A percentile compares a stretch with the other conserved stretches of the same genome.
These are phyloP conservation scores for Ernsta delagoae DNA, from an alignment of 2,888 invertebrate species.

Conservation along the genomic window DNA sequence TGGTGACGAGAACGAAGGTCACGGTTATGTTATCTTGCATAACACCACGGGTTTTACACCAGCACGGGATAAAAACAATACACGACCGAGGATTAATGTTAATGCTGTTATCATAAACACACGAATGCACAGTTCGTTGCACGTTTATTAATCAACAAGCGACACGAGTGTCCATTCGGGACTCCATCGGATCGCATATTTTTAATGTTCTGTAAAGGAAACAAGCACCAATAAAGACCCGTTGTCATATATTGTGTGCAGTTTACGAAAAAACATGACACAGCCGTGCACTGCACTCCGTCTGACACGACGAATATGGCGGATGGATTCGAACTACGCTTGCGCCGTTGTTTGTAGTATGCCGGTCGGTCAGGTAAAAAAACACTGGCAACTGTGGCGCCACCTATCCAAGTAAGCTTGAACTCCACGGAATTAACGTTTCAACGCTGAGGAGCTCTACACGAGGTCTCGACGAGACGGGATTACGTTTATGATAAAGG, in stretches of 20 bases:
- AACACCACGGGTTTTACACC: slow-evolving; percentile 72
- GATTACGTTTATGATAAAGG: neutral
- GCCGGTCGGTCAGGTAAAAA: slow-evolving; percentile 70
- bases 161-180: slow-evolving; percentile 67
- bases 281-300: slow-evolving; percentile 81
- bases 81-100: slow-evolving; percentile 75
- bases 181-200: slow-evolving; percentile 74
- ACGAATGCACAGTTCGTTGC: slow-evolving; percentile 81
- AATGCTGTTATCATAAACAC: slow-evolving; percentile 83
- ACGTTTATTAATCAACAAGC: slow-evolving; percentile 76
- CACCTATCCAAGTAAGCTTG: slow-evolving; percentile 52
- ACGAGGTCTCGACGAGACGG: neutral
- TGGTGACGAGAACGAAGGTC: slow-evolving; percentile 80
- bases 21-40: slow-evolving; percentile 81
- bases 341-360: slow-evolving; percentile 58
- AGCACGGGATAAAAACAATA: slow-evolving; percentile 73
- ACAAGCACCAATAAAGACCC: slow-evolving; percentile 68
- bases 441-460: too few relatives aligned
- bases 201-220: slow-evolving; percentile 61
- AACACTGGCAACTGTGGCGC: slow-evolving; percentile 56
- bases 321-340: slow-evolving; percentile 83
- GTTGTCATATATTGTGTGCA: slow-evolving; percentile 73
- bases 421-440: slow-evolving; percentile 48
- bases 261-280: slow-evolving; percentile 82
- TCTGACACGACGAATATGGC: slow-evolving; percentile 84